Base-by-base conservation (phyloP, 1,140 invertebrate species). In the Eurosta solidaginis region DNA sequence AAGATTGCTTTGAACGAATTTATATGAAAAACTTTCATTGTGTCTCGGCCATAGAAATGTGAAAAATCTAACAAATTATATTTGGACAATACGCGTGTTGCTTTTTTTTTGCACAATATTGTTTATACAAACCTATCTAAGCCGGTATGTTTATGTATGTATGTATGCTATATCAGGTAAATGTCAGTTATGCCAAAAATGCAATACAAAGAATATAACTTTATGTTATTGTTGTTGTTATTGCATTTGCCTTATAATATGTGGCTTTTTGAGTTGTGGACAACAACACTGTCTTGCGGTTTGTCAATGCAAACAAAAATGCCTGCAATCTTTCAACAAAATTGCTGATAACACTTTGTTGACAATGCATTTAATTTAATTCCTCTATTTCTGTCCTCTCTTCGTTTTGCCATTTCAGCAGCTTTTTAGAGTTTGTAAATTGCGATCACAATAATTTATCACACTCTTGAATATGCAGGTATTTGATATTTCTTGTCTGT, bases 321-420 rank as follows among this genome's bases (percentile, higher is more conserved):
- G 5, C 22, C 59, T 40, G 33, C 33, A 68, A 40, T 68, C n/a
- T 68, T 68, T 68, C 59, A 40, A 68, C 59, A 40, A 68, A 68
- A 68, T 68, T 68, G 59, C 59, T 68, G 59, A 68, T 68, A 68
- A 68, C 59, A 68, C 59, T 33, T 40, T 68, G 59, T 68, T 68
- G 59, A 68, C 59, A 68, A 68, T 68, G 59, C 33, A 36, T 68
- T 68, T 22, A 40, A 40, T 68, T 63, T 36, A 63, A 63, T 63
- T 63, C 36, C 29, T 36, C 40, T 68, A 1, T 40, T 36, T 9
- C 3, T 68, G 33, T 36, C 40, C 33, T 68, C n/a, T n/a, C n/a
- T n/a, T n/a, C n/a, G n/a, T 40, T 40, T 40, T 68, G 29, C 6
- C 7, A 40, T n/a, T 68, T 36, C 20, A 9, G 33, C 17, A 36